A percentile compares a stretch with the other conserved stretches of the same genome.
phyloP scores from a whole-genome alignment of 2,113 vertebrate genomes.

The Paracanthobrama guichenoti region DNA sequence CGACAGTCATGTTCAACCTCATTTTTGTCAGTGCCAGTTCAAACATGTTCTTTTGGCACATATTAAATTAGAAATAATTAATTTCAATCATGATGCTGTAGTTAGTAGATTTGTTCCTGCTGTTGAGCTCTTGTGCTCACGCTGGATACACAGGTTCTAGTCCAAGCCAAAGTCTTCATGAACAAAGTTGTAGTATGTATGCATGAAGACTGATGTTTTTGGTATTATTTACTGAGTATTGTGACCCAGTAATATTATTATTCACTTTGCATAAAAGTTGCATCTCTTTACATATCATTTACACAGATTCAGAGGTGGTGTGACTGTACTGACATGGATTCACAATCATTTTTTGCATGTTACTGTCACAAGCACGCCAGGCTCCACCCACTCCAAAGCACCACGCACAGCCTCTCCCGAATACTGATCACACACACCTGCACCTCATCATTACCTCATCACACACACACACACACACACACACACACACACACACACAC shows the following conservation, averaged over 20 bases:
- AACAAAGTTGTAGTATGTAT: background rate
- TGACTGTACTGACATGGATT: background rate
- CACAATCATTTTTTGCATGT: background rate
- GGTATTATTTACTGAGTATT: background rate
- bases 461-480: too few relatives aligned
- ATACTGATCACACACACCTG: too few relatives aligned
- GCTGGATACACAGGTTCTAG: background rate
- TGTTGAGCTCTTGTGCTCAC: background rate
- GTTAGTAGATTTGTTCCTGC: background rate
- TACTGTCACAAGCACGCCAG: too few relatives aligned
- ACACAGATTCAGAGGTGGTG: background rate
- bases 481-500: too few relatives aligned
- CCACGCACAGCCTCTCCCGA: too few relatives aligned
- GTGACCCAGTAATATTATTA: background rate
- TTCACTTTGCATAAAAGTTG: background rate
- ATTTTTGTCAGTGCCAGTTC: constrained; percentile 11
- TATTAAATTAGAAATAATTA: background rate
- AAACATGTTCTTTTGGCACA: constrained; percentile 25
- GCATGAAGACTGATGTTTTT: background rate
- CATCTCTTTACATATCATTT: background rate
- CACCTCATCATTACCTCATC: too few relatives aligned
- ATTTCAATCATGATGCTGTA: background rate
- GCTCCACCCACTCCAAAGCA: too few relatives aligned
- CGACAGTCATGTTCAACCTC: constrained; percentile 2
- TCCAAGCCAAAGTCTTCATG: background rate